These are phyloP conservation scores for Perca flavescens DNA, from an alignment of 2,113 vertebrate species.

Conservation along the genomic window DNA sequence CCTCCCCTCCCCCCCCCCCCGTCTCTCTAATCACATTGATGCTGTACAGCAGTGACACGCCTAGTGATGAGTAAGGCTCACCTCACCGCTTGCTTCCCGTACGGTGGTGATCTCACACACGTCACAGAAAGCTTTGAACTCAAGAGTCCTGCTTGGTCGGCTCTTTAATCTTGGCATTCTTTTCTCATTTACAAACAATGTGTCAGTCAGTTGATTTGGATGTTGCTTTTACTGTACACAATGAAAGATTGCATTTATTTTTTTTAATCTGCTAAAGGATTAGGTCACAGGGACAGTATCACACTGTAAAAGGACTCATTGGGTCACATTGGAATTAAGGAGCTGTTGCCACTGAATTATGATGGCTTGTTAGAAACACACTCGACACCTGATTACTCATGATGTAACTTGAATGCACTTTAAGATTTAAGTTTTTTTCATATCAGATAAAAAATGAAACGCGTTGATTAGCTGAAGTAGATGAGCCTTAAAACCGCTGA, in stretches of 20 bases:
- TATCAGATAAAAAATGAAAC: background rate
- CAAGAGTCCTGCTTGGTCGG: constrained; percentile 10
- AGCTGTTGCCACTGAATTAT: background rate
- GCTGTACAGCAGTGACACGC: constrained; percentile 71
- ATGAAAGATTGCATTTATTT: background rate
- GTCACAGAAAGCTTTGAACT: constrained; percentile 40
- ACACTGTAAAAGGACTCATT: background rate
- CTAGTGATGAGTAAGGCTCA: constrained; percentile 74
- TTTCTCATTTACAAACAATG: constrained; percentile 6
- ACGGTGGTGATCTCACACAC: constrained; percentile 61
- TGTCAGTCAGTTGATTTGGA: background rate
- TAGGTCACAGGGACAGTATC: background rate
- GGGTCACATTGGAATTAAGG: background rate
- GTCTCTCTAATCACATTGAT: constrained; percentile 68
- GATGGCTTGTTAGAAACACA: background rate
- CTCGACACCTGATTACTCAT: background rate
- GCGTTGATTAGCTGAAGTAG: background rate
- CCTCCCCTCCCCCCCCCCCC: background rate
- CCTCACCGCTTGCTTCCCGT: constrained; percentile 67
- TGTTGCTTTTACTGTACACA: constrained; percentile 9
- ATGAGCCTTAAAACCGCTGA: background rate
- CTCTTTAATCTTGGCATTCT: constrained; percentile 1
- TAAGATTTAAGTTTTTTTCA: background rate
- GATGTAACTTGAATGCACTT: background rate
- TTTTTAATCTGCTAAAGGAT: constrained; percentile 23